A percentile compares a stretch with the other conserved stretches of the same genome.
Evolutionary conservation across 2,888 invertebrate species (phyloP).

Genomic region (Pammene aurita): DNA sequence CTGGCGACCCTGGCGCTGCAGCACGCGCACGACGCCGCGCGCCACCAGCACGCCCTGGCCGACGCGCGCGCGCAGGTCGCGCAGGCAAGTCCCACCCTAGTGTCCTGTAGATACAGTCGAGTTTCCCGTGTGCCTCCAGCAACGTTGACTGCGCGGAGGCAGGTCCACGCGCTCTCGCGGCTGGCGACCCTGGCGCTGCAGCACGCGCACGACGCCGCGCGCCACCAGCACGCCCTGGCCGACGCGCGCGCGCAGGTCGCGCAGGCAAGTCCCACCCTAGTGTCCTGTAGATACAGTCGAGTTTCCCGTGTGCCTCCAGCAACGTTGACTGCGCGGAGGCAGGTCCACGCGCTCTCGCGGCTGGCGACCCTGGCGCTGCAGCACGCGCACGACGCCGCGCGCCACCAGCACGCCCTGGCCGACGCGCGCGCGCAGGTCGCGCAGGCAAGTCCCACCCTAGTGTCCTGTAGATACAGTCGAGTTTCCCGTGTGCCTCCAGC

Average conservation of each 20-base stretch:
- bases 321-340: constrained; percentile 60
- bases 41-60: constrained; percentile 59
- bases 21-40: constrained; percentile 72
- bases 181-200: constrained; percentile 63
- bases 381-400: constrained; percentile 72
- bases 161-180: constrained; percentile 65
- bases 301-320: constrained; percentile 60
- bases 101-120: constrained; percentile 45
- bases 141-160: constrained; percentile 60
- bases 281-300: constrained; percentile 45
- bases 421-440: constrained; percentile 65
- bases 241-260: constrained; percentile 66
- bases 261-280: constrained; percentile 54
- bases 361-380: constrained; percentile 63
- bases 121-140: constrained; percentile 60
- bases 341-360: constrained; percentile 64
- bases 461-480: constrained; percentile 45
- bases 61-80: constrained; percentile 66
- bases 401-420: constrained; percentile 59
- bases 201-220: constrained; percentile 72
- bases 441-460: constrained; percentile 54
- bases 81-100: constrained; percentile 54
- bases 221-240: constrained; percentile 59
- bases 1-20: constrained; percentile 63
- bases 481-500: constrained; percentile 60